Evolutionary conservation across 2,113 vertebrate species (phyloP).

Genomic region (Acrocephalus arundinaceus): DNA sequence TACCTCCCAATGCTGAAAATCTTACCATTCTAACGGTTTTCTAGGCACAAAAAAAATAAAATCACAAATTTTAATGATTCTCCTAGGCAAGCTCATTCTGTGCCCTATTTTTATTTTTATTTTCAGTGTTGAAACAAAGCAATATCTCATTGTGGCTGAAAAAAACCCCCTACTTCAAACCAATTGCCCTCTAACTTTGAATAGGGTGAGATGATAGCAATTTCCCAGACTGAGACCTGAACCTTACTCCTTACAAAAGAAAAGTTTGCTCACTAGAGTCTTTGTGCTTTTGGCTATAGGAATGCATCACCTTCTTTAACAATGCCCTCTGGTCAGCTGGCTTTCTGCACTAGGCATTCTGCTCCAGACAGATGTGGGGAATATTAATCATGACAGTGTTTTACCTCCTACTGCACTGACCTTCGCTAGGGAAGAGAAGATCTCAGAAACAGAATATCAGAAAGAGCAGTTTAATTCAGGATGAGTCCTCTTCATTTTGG

Average conservation of each 20-base stretch:
- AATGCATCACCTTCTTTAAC: conserved; percentile 3
- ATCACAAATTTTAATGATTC: neutral
- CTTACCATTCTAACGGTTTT: neutral
- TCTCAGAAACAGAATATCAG: neutral
- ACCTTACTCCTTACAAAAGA: neutral
- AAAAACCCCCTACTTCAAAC: neutral
- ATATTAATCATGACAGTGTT: conserved; percentile 27
- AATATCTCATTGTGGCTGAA: neutral
- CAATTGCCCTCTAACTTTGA: neutral
- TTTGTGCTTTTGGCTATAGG: neutral
- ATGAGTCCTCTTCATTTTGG: neutral
- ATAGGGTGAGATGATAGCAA: neutral
- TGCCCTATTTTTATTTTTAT: neutral
- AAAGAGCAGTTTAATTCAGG: neutral
- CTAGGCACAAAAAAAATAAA: neutral
- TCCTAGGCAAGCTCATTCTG: neutral
- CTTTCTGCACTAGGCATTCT: neutral
- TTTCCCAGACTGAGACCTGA: neutral
- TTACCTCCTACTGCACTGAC: conserved; percentile 9
- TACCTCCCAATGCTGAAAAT: neutral
- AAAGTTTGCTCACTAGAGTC: neutral
- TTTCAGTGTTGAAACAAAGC: neutral
- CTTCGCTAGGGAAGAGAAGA: conserved; percentile 7
- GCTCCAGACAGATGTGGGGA: conserved; percentile 6
- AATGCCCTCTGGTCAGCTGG: conserved; percentile 18